phyloP scores from a whole-genome alignment of 1,140 invertebrate genomes.

The Aphaenogaster floridana region DNA sequence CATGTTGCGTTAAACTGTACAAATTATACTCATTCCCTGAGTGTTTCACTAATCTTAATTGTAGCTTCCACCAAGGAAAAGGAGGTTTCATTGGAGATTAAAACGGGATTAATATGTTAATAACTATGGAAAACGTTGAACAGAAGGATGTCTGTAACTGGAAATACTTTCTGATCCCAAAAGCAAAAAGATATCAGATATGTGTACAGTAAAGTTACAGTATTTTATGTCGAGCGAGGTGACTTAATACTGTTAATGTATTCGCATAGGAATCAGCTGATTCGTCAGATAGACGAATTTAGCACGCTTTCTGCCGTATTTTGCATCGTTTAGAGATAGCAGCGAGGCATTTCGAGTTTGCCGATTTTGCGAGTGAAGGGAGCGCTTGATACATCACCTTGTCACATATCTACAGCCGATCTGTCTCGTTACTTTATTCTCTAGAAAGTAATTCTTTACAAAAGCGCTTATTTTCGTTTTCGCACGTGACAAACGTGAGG shows the following conservation, averaged over 20 bases:
- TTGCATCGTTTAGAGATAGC: conserved; percentile 22
- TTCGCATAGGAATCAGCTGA: not conserved
- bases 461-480: conserved; percentile 13
- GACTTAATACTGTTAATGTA: conserved; percentile 29
- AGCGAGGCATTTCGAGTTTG: not conserved
- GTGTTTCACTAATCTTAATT: conserved; percentile 17
- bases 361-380: not conserved
- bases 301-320: not conserved
- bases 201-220: not conserved
- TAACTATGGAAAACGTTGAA: conserved; percentile 26
- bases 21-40: conserved; percentile 23
- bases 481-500: not conserved
- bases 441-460: conserved; percentile 27
- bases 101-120: conserved; percentile 50
- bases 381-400: conserved; percentile 6
- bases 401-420: conserved; percentile 13
- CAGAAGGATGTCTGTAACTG: conserved; percentile 57
- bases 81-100: conserved; percentile 28
- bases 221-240: not conserved
- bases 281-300: not conserved
- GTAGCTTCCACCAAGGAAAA: conserved; percentile 42
- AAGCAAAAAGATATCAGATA: conserved; percentile 40
- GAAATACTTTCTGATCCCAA: conserved; percentile 28
- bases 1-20: conserved; percentile 25
- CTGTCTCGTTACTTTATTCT: conserved; percentile 7